These are phyloP conservation scores for Diadumene lineata DNA, from an alignment of 92 coral and sea anemone genomes.

Conservation along the genomic window DNA sequence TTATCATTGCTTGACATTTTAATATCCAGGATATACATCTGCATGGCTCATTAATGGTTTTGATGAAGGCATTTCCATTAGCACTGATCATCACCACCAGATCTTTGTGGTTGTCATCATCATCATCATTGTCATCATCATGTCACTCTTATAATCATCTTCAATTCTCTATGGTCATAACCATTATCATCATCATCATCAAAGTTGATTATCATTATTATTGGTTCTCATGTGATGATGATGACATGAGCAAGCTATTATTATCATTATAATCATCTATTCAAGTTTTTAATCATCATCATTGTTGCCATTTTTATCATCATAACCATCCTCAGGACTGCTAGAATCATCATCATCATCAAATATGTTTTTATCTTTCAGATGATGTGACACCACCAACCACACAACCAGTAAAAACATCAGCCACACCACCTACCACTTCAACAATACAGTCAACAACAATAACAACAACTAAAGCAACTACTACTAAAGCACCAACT, in stretches of 20 bases:
- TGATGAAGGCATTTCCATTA: too few species aligned
- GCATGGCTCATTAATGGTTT: too few species aligned
- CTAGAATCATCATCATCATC: neutral
- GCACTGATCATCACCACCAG: too few species aligned
- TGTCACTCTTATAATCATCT: too few species aligned
- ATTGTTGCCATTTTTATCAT: neutral
- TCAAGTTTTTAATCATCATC: neutral
- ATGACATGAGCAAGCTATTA: too few species aligned
- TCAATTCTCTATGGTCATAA: neutral
- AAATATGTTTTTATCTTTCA: neutral
- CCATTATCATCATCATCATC: neutral
- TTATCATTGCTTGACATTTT: too few species aligned
- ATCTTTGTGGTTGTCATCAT: too few species aligned
- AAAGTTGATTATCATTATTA: too few species aligned
- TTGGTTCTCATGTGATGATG: too few species aligned
- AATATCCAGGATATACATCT: too few species aligned
- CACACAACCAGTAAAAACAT: neutral
- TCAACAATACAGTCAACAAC: neutral
- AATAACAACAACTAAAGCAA: neutral
- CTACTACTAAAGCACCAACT: neutral
- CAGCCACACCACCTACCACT: neutral
- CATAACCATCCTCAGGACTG: neutral
- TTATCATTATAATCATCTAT: too few species aligned
- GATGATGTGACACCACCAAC: slow-evolving; percentile 1
- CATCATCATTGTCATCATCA: too few species aligned